Conservation (phyloP, 1,140 invertebrate species). For the Drosophila quadrilineata region DNA sequence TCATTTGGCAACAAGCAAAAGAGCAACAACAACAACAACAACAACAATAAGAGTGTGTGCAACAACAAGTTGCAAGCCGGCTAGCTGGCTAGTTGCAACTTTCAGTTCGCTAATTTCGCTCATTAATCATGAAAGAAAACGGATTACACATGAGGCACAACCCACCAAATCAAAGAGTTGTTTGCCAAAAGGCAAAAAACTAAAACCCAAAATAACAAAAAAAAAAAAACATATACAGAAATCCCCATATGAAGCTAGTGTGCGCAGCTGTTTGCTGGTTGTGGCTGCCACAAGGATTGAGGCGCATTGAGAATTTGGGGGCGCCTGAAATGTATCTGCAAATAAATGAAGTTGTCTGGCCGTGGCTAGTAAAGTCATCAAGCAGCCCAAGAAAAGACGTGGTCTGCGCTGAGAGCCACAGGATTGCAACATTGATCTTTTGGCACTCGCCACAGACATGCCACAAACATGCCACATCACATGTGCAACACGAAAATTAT, state of each 20-base stretch:
- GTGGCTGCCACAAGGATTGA: conserved; percentile 22
- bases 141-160: conserved; percentile 66
- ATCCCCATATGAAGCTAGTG: too few species aligned
- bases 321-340: conserved; percentile 69
- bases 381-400: conserved; percentile 16
- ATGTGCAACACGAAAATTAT: conserved; percentile 63
- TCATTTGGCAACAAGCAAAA: conserved; percentile 60
- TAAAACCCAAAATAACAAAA: conserved; percentile 9
- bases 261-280: neutral
- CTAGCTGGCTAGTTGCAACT: conserved; percentile 7
- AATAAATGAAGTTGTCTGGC: conserved; percentile 76
- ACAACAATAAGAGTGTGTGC: too few species aligned
- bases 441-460: conserved; percentile 64
- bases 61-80: too few species aligned
- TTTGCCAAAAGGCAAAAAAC: conserved; percentile 46
- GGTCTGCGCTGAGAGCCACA: conserved; percentile 28
- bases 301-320: conserved; percentile 45
- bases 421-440: conserved; percentile 78
- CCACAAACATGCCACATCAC: conserved; percentile 18
- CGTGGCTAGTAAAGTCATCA: conserved; percentile 68
- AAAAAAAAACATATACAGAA: conserved; percentile 27
- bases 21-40: too few species aligned
- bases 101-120: conserved; percentile 68
- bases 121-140: conserved; percentile 68
- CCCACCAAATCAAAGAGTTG: conserved; percentile 60